Evolutionary conservation across 2,888 invertebrate species (phyloP), one percentile per base, ranked within the genome.

Genomic region (Drosophila acutilabella): DNA sequence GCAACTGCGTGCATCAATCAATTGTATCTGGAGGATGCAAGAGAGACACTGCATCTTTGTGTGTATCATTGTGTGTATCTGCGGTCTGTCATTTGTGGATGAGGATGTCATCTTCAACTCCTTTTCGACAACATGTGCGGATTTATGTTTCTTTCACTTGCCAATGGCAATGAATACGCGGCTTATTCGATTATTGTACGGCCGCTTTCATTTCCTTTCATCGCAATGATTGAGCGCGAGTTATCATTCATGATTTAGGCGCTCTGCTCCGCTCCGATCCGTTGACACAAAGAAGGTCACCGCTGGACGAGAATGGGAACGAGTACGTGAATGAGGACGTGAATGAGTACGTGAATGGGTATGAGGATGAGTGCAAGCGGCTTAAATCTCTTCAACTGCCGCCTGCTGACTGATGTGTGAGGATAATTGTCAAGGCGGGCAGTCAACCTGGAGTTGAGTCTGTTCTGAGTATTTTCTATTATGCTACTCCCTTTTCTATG

Each of bases 141-240:
- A 84, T 84, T 84, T 88, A 88, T 44, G 33, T 88, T 77, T 78
- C 78, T 80, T 88, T 84, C 69, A 81, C 78, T 79, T 73, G 85
- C 50, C 66, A 30, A 30, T 30, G 51, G 58, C 76, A 59, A 80
- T 84, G 83, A 84, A 88, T 84, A 48, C 78, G 81, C 83, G 89
- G 87, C 89, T 84, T 84, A 84, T 86, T 86, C 87, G 83, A 83
- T 88, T 88, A 84, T 88, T 88, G 69, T 71, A 70, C 67, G 65
- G 83, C 70, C 81, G 78, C 84, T 83, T 84, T 86, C 81, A 80
- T 83, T 83, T 86, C 84, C 71, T 86, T 83, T 88, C 83, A 85
- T 36, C 71, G 67, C 71, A 23, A 44, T 84, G 83, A 84, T 84
- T 84, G 89, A 86, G 83, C 81, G 87, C 84, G 78, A 83, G 87